Conservation (phyloP, 2,797 vertebrate genomes). For the Macrochelys suwanniensis region DNA sequence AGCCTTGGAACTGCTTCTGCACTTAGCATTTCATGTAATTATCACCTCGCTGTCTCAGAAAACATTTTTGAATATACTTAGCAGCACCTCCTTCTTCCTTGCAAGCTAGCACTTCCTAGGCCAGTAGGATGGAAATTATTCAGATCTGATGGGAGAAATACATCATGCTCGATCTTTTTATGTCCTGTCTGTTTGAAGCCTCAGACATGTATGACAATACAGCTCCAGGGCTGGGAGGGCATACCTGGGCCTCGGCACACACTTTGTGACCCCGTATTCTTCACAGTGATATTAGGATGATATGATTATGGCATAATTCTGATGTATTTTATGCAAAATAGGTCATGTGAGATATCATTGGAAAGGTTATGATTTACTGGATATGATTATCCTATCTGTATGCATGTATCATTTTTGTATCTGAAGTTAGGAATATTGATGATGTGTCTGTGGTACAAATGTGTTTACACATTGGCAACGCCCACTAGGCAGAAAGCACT, state of each 20-base stretch:
- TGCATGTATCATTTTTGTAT: too few species aligned
- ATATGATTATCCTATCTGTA: too few species aligned
- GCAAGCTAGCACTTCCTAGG: not conserved
- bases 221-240: not conserved
- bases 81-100: conserved; percentile 10
- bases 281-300: too few species aligned
- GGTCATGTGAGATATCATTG: too few species aligned
- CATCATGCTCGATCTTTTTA: not conserved
- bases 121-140: not conserved
- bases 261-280: not conserved
- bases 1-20: conserved; percentile 9
- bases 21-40: not conserved
- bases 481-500: too few species aligned
- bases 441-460: too few species aligned
- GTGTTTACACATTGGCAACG: too few species aligned
- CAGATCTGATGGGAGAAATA: not conserved
- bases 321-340: too few species aligned
- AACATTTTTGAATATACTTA: not conserved
- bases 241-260: not conserved
- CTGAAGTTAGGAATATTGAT: too few species aligned
- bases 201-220: not conserved
- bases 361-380: too few species aligned
- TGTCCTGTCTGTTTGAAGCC: not conserved
- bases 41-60: not conserved
- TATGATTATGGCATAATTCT: too few species aligned